Conservation (phyloP, 2,113 vertebrate genomes). For the Pagrus major region DNA sequence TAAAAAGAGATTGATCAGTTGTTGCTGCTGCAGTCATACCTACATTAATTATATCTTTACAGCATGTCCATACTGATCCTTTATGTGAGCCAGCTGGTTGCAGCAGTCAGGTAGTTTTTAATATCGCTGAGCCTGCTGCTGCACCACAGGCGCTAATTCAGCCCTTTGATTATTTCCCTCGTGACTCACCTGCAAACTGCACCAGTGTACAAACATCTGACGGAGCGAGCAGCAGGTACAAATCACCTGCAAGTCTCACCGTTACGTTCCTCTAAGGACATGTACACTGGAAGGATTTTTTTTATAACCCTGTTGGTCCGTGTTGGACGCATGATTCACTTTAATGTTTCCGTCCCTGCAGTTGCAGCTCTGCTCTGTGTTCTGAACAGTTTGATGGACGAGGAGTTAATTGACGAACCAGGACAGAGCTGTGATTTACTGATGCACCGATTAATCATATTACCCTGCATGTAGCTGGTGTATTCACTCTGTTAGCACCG, state of each 20-base stretch:
- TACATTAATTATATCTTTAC: too few species aligned
- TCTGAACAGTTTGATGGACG: slow-evolving; percentile 6
- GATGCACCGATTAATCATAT: neutral
- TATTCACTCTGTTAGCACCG: neutral
- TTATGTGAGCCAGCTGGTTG: neutral
- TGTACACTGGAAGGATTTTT: neutral
- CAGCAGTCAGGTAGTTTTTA: neutral
- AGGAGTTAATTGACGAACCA: slow-evolving; percentile 4
- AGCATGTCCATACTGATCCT: neutral
- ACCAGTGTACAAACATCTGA: slow-evolving; percentile 23
- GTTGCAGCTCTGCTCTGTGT: neutral
- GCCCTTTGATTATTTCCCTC: slow-evolving; percentile 42
- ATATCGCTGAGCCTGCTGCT: neutral
- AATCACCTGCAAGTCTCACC: slow-evolving; percentile 45
- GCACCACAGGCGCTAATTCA: slow-evolving; percentile 10
- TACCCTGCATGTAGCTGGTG: neutral
- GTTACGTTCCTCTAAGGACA: slow-evolving; percentile 39
- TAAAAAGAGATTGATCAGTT: too few species aligned
- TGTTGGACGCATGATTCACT: slow-evolving; percentile 32
- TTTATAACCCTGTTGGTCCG: neutral
- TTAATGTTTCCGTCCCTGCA: slow-evolving; percentile 16
- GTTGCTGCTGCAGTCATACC: too few species aligned
- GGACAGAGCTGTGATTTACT: neutral
- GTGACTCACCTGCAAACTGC: slow-evolving; percentile 27
- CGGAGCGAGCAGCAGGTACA: slow-evolving; percentile 32